A percentile compares a stretch with the other conserved stretches of the same genome.
Conservation (phyloP, 35 echinoderm and acorn worm species). For the Diadema setosum region DNA sequence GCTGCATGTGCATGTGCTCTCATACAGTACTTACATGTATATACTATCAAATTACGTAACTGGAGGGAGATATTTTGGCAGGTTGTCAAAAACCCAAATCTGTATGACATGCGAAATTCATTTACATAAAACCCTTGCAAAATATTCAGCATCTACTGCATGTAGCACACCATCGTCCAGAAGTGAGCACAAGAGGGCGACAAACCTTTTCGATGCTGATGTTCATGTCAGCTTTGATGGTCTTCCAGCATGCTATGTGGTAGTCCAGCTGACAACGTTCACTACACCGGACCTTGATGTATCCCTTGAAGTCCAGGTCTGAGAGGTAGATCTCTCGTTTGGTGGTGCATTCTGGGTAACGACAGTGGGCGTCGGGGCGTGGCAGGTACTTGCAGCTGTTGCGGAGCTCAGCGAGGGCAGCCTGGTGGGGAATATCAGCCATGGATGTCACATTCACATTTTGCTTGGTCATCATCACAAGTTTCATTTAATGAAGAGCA, state of each 20-base stretch:
- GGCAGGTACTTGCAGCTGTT: constrained; percentile 52
- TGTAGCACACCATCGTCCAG: too few species aligned
- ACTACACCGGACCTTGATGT: constrained; percentile 46
- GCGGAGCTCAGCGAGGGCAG: constrained; percentile 28
- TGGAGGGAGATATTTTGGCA: too few species aligned
- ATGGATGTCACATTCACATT: too few species aligned
- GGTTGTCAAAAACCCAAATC: too few species aligned
- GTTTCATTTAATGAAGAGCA: too few species aligned
- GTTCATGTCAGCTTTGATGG: constrained; percentile 27
- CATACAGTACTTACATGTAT: too few species aligned
- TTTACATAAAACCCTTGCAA: too few species aligned
- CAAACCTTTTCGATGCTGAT: constrained; percentile 35
- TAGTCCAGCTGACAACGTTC: constrained; percentile 79
- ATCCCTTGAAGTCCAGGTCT: constrained; percentile 84
- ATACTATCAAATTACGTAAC: too few species aligned
- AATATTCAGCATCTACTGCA: too few species aligned
- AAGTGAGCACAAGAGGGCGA: too few species aligned
- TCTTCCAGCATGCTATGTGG: constrained; percentile 85
- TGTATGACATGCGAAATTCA: neutral
- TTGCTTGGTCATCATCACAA: too few species aligned
- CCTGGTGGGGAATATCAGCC: neutral
- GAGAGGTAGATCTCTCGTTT: constrained; percentile 73
- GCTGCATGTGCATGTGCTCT: too few species aligned
- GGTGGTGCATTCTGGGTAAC: constrained; percentile 20
- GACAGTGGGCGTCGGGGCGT: constrained; percentile 48